Conservation (phyloP, 2,888 invertebrate genomes). For the Allygus modestus region DNA sequence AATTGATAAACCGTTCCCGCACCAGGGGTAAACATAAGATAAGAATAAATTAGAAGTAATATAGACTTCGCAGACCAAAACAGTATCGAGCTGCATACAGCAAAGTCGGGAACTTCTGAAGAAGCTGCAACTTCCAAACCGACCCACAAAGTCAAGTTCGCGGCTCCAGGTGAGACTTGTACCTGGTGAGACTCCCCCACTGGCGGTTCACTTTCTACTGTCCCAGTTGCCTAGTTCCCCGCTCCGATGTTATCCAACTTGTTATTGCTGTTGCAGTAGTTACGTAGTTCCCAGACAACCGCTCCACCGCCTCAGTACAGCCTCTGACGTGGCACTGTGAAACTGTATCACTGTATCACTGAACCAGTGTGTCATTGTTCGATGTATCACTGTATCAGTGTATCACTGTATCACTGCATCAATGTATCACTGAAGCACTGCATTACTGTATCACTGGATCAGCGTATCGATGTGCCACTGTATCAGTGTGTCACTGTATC, state of each 20-base stretch:
- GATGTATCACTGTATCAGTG: too few relatives aligned
- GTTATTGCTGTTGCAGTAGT: not conserved
- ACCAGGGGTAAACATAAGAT: too few relatives aligned
- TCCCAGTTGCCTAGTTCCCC: slow-evolving; percentile 10
- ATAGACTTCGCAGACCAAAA: too few relatives aligned
- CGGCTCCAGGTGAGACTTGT: not conserved
- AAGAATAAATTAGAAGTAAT: too few relatives aligned
- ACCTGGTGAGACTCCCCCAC: not conserved
- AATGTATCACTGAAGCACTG: too few relatives aligned
- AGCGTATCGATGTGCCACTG: too few relatives aligned
- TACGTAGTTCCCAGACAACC: not conserved
- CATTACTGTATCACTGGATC: too few relatives aligned
- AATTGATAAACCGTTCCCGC: too few relatives aligned
- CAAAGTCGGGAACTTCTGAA: too few relatives aligned
- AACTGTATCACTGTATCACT: not conserved
- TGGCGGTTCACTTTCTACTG: slow-evolving; percentile 7
- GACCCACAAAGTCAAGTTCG: not conserved
- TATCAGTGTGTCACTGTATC: too few relatives aligned
- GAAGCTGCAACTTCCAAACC: not conserved
- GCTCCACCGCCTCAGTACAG: not conserved
- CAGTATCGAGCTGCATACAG: too few relatives aligned
- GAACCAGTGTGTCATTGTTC: not conserved
- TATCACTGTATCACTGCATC: too few relatives aligned
- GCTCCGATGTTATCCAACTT: not conserved
- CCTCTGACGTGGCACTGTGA: not conserved